Conservation (phyloP, 2,797 vertebrate genomes). For the Agapornis canus region DNA sequence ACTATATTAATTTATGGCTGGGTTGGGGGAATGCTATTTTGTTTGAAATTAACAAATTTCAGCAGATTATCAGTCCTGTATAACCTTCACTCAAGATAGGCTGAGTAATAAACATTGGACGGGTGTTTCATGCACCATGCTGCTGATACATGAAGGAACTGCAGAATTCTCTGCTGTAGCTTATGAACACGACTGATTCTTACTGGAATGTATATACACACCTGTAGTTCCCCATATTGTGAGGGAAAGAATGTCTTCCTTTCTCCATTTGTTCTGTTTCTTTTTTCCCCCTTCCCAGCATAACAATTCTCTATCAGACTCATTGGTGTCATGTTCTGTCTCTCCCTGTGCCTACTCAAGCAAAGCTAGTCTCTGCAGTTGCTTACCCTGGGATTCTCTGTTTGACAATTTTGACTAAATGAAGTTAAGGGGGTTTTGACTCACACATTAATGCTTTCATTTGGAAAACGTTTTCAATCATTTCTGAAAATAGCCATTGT, state of each 20-base stretch:
- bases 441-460: background rate
- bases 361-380: background rate
- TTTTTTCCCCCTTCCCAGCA: background rate
- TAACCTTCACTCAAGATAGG: background rate
- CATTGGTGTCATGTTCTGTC: background rate
- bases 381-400: background rate
- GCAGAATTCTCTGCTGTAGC: background rate
- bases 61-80: background rate
- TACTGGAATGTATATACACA: background rate
- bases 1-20: background rate
- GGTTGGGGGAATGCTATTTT: background rate
- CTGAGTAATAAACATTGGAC: background rate
- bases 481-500: background rate
- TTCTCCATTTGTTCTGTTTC: background rate
- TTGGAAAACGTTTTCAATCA: background rate
- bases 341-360: background rate
- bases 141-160: background rate
- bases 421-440: background rate
- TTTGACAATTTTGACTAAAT: background rate
- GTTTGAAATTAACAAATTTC: background rate
- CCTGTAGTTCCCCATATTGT: background rate
- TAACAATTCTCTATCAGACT: background rate
- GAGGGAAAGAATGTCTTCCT: background rate
- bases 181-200: background rate
- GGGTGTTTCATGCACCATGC: fast-evolving